Conservation (phyloP, 2,888 invertebrate genomes). For the Cryptosula pallasiana region DNA sequence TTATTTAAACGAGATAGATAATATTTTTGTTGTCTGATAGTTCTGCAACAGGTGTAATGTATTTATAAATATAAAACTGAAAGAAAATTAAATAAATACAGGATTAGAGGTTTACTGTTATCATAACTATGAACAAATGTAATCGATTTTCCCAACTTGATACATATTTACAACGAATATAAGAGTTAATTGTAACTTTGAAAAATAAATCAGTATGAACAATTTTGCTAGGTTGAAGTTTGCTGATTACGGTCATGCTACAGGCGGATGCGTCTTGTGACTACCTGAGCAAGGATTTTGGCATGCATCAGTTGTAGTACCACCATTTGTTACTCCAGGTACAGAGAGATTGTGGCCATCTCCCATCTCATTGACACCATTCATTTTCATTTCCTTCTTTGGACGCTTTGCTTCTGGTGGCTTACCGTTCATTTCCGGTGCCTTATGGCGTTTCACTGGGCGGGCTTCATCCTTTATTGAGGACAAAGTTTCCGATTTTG, state of each 20-base stretch:
- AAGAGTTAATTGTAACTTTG: background rate
- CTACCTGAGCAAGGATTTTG: no score
- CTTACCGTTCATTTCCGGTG: background rate
- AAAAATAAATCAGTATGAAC: background rate
- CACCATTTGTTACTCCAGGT: no score
- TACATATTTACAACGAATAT: background rate
- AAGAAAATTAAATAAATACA: background rate
- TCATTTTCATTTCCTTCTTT: background rate
- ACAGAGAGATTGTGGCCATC: background rate
- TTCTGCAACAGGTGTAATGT: background rate
- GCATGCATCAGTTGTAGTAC: no score
- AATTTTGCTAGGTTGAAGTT: background rate
- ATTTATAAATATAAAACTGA: background rate
- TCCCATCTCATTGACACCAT: background rate
- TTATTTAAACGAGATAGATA: no score
- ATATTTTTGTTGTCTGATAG: background rate
- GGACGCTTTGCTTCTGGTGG: background rate
- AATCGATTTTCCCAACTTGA: background rate
- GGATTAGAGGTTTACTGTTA: background rate
- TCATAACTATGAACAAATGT: background rate
- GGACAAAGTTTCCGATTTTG: background rate
- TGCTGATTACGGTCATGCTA: no score
- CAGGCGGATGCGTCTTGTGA: no score
- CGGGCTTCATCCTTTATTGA: background rate
- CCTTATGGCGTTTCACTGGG: background rate